Conservation (phyloP, 2,113 vertebrate genomes). For the Neotoma lepida region DNA sequence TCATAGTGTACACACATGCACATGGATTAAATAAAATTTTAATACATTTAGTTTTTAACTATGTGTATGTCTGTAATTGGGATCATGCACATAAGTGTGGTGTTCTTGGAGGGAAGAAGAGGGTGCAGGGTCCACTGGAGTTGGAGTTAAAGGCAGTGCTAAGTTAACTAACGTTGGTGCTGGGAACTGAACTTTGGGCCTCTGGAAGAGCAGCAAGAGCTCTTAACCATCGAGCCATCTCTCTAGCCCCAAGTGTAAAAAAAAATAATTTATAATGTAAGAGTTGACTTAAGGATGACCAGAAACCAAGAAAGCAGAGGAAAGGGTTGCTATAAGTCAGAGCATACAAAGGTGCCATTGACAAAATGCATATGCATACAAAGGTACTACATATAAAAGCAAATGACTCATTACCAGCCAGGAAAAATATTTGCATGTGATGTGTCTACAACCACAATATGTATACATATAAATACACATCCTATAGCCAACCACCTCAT, state of each 20-base stretch:
- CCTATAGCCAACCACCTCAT: conserved; percentile 15
- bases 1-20: background rate
- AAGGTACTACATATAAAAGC: conserved; percentile 8
- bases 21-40: too few species aligned
- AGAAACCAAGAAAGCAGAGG: conserved; percentile 15
- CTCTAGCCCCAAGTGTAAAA: background rate
- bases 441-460: background rate
- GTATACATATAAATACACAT: background rate
- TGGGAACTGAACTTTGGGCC: background rate
- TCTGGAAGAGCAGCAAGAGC: background rate
- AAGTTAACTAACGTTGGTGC: too few species aligned
- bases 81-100: background rate
- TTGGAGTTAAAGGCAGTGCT: background rate
- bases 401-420: conserved; percentile 65
- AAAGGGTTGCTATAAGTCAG: background rate
- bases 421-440: conserved; percentile 51
- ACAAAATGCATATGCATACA: background rate
- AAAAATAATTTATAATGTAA: background rate
- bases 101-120: background rate
- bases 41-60: background rate
- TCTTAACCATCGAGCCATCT: background rate
- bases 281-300: background rate
- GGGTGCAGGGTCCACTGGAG: too few species aligned
- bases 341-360: background rate
- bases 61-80: background rate